Conservation (phyloP, 2,113 vertebrate species). For the Holacanthus passer region DNA sequence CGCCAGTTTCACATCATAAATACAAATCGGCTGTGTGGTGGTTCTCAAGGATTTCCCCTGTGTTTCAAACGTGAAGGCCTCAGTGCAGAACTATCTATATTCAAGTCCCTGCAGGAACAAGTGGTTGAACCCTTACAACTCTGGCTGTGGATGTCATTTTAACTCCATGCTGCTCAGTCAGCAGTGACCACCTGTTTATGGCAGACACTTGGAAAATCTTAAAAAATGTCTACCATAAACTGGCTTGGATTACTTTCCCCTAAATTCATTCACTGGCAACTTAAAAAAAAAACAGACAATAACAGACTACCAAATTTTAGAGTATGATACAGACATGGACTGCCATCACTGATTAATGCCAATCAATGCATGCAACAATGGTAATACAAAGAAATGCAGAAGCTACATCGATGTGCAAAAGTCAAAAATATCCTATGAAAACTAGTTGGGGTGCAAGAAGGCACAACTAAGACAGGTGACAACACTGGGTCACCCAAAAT, state of each 20-base stretch:
- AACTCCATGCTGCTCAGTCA: conserved; percentile 79
- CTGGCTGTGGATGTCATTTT: conserved; percentile 84
- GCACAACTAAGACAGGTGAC: neutral
- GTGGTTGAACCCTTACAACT: conserved; percentile 83
- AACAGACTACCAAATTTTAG: neutral
- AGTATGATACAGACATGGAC: conserved; percentile 9
- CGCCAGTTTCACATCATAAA: conserved; percentile 21
- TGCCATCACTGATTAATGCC: conserved; percentile 25
- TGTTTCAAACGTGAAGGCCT: conserved; percentile 63
- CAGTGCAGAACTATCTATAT: conserved; percentile 73
- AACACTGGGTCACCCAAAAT: neutral
- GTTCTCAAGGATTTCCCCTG: conserved; percentile 62
- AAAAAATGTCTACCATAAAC: conserved; percentile 24
- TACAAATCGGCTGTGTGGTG: conserved; percentile 10
- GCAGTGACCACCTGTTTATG: conserved; percentile 85
- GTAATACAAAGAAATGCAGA: neutral
- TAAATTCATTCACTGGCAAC: conserved; percentile 2
- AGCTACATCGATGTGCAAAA: neutral
- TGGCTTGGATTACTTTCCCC: conserved; percentile 1
- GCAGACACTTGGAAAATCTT: conserved; percentile 67
- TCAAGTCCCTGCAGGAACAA: conserved; percentile 82
- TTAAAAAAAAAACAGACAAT: neutral
- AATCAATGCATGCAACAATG: conserved; percentile 20
- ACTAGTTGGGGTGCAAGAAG: neutral
- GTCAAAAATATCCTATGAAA: conserved; percentile 10